Evolutionary conservation across 2,888 invertebrate genomes (phyloP).

Genomic region (Venusia cambrica): DNA sequence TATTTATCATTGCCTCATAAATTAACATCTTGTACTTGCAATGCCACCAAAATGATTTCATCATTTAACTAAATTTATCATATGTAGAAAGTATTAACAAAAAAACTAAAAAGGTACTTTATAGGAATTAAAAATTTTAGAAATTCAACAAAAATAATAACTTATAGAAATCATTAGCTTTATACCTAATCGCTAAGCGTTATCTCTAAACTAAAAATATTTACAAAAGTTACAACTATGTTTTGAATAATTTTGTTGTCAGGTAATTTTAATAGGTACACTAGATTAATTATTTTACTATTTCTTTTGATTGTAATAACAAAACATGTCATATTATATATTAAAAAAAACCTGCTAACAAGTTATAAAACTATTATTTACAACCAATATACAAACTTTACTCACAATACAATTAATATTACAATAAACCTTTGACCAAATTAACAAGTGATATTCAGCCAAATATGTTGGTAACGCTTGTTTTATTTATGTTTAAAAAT

Average conservation of each 20-base stretch:
- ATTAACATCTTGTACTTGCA: constrained; percentile 65
- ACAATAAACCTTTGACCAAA: neutral
- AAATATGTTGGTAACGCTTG: too few relatives aligned
- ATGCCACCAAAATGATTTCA: constrained; percentile 55
- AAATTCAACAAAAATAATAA: constrained; percentile 62
- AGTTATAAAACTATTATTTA: constrained; percentile 70
- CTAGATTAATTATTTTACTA: too few relatives aligned
- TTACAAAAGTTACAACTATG: constrained; percentile 18
- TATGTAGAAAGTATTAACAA: constrained; percentile 56
- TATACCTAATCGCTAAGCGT: constrained; percentile 59
- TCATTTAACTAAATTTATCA: constrained; percentile 53
- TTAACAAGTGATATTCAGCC: constrained; percentile 27
- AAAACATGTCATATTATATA: neutral
- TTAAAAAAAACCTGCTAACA: constrained; percentile 13
- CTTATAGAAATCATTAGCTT: constrained; percentile 44
- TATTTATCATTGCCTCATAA: constrained; percentile 48
- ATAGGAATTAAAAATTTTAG: constrained; percentile 75
- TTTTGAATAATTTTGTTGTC: constrained; percentile 14
- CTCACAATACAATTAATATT: constrained; percentile 37
- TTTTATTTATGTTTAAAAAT: too few relatives aligned
- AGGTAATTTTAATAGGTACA: too few relatives aligned
- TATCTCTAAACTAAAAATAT: constrained; percentile 47
- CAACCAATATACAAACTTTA: constrained; percentile 75
- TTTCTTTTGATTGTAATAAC: too few relatives aligned
- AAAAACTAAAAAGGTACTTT: constrained; percentile 66